Evolutionary conservation across 2,797 vertebrate genomes (phyloP).

Genomic region (Triplophysa yarkandensis): DNA sequence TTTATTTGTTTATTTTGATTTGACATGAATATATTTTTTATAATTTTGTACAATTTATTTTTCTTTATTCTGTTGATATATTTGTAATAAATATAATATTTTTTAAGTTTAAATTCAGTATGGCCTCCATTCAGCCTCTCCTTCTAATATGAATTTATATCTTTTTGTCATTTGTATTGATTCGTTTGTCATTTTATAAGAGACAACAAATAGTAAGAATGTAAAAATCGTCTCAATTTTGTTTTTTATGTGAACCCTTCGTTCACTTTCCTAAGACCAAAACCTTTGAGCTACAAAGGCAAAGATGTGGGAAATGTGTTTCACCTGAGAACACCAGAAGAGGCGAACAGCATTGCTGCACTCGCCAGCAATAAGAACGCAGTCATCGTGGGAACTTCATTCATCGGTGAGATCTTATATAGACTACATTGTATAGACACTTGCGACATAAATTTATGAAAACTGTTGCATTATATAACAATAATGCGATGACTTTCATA

Average conservation of each 20-base stretch:
- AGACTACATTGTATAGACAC: background rate
- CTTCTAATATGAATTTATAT: no score
- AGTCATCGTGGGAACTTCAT: conserved; percentile 94
- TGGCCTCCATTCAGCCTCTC: no score
- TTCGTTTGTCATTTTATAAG: no score
- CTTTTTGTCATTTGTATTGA: no score
- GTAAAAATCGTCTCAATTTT: background rate
- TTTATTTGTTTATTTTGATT: no score
- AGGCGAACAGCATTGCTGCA: conserved; percentile 89
- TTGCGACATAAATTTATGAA: background rate
- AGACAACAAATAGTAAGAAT: background rate
- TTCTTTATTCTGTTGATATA: no score
- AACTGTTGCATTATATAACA: no score
- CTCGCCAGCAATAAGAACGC: conserved; percentile 91
- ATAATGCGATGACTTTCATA: background rate
- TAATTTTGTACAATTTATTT: no score
- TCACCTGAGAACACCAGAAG: conserved; percentile 89
- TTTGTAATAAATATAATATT: no score
- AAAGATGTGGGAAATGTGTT: conserved; percentile 92
- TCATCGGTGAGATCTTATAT: conserved; percentile 81
- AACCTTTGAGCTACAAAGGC: conserved; percentile 90
- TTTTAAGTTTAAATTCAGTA: no score
- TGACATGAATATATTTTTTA: no score
- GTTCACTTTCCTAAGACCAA: conserved; percentile 76
- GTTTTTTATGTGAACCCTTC: background rate